phyloP scores from a whole-genome alignment of 2,113 vertebrate genomes.

The Sterna hirundo region DNA sequence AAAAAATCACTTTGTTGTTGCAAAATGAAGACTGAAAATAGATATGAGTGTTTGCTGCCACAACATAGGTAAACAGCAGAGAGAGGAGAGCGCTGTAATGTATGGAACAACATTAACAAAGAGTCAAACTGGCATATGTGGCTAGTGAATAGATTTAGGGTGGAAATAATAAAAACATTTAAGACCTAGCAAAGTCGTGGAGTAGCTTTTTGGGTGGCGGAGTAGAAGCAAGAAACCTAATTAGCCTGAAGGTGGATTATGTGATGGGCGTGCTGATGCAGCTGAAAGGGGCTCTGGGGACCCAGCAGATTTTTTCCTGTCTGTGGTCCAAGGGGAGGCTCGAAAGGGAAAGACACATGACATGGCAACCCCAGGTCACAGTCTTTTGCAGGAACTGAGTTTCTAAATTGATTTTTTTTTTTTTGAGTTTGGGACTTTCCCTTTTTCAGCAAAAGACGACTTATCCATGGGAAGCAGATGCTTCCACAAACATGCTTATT shows the following conservation, averaged over 20 bases:
- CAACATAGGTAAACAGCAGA: neutral
- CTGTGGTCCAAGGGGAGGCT: neutral
- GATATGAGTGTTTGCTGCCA: neutral
- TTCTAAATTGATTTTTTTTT: neutral
- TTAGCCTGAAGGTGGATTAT: neutral
- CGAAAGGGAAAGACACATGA: neutral
- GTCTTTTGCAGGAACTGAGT: neutral
- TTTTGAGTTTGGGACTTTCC: neutral
- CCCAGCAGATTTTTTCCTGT: neutral
- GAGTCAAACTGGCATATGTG: neutral
- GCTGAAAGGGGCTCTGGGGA: neutral
- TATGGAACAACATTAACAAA: neutral
- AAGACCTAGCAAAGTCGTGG: neutral
- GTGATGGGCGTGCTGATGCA: neutral
- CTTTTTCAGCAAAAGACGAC: neutral
- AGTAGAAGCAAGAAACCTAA: neutral
- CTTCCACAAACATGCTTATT: neutral
- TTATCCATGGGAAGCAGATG: neutral
- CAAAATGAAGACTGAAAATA: neutral
- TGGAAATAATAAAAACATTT: neutral
- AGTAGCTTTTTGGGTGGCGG: neutral
- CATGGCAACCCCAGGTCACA: neutral
- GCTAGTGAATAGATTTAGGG: neutral
- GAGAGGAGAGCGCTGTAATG: neutral
- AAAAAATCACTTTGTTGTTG: neutral